phyloP scores from a whole-genome alignment of 2,113 vertebrate genomes.

The Balaeniceps rex region DNA sequence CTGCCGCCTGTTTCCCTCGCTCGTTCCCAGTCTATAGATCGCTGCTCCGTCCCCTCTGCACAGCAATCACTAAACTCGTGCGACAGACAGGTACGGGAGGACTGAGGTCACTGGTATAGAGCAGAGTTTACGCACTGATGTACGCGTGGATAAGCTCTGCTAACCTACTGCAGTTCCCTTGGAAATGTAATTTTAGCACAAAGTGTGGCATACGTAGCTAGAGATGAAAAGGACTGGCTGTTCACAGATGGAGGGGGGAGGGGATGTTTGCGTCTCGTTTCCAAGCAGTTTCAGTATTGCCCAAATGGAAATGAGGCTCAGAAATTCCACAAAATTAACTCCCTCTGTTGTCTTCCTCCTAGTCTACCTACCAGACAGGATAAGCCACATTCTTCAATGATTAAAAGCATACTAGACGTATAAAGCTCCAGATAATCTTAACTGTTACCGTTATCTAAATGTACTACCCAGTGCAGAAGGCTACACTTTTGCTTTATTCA shows the following conservation, averaged over 20 bases:
- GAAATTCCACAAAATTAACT: neutral
- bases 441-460: neutral
- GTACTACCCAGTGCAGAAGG: neutral
- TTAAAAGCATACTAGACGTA: neutral
- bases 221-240: neutral
- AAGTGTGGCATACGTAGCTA: neutral
- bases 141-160: neutral
- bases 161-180: neutral
- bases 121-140: no score
- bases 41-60: neutral
- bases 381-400: neutral
- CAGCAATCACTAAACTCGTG: neutral
- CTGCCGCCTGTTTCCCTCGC: neutral
- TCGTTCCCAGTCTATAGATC: neutral
- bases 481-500: neutral
- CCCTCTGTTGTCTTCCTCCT: neutral
- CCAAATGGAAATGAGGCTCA: neutral
- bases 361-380: neutral
- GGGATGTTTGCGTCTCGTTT: neutral
- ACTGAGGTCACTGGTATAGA: neutral
- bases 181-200: neutral
- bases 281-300: neutral
- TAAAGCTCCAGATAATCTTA: neutral
- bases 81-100: neutral
- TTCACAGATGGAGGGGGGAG: rapidly evolving